Conservation (phyloP, 2,113 vertebrate species). For the Otocyon megalotis region DNA sequence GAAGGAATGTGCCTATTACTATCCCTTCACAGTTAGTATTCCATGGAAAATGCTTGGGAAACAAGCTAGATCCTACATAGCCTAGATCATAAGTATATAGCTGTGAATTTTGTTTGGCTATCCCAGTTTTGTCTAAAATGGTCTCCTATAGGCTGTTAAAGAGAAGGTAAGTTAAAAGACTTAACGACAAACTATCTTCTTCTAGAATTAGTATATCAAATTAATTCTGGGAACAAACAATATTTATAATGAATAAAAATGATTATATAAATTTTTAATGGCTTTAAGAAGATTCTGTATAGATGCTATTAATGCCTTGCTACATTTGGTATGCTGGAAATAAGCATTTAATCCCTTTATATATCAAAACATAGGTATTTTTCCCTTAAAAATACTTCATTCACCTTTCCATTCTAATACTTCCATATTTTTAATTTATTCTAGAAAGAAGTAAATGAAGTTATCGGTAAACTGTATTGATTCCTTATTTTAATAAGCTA, state of each 20-base stretch:
- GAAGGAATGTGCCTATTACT: neutral
- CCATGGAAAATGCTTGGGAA: slow-evolving; percentile 15
- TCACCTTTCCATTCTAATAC: neutral
- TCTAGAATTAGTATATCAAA: neutral
- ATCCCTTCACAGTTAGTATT: neutral
- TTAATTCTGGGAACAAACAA: neutral
- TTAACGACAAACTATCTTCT: slow-evolving; percentile 20
- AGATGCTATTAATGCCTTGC: neutral
- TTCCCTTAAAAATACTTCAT: slow-evolving; percentile 1
- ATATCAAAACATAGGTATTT: neutral
- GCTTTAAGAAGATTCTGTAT: slow-evolving; percentile 21
- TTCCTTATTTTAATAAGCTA: slow-evolving; percentile 44
- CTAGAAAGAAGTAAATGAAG: neutral
- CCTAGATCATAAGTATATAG: neutral
- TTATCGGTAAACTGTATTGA: slow-evolving; percentile 1
- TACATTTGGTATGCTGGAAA: slow-evolving; percentile 22
- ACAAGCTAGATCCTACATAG: neutral
- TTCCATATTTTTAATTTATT: slow-evolving; percentile 37
- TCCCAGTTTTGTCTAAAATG: slow-evolving; percentile 41
- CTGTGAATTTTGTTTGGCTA: neutral
- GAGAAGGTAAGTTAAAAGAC: slow-evolving; percentile 29
- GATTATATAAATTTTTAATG: neutral
- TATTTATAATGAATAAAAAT: slow-evolving; percentile 44
- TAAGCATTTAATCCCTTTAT: slow-evolving; percentile 29
- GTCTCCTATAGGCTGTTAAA: neutral